Evolutionary conservation across 2,113 vertebrate species (phyloP).

Genomic region (Fulmarus glacialis): DNA sequence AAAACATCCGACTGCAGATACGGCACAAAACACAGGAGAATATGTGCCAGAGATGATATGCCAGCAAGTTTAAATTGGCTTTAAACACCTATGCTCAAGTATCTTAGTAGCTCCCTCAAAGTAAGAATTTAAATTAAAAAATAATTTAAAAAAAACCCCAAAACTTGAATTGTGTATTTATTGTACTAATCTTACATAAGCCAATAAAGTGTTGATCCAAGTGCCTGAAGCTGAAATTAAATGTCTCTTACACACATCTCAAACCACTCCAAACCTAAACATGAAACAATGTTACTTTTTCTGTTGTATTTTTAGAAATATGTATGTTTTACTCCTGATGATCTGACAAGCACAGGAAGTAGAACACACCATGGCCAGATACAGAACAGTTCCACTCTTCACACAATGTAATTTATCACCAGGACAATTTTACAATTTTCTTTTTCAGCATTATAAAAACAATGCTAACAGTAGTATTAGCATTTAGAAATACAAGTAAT

Average conservation of each 20-base stretch:
- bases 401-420: neutral
- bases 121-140: neutral
- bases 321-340: neutral
- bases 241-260: neutral
- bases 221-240: neutral
- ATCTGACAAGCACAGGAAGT: neutral
- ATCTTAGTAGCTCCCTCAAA: neutral
- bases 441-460: neutral
- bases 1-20: neutral
- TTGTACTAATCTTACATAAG: neutral
- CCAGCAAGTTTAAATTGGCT: neutral
- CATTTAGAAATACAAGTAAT: neutral
- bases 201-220: neutral
- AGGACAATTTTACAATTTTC: neutral
- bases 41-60: neutral
- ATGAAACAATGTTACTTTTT: neutral
- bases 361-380: neutral
- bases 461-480: neutral
- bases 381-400: neutral
- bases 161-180: neutral
- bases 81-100: neutral
- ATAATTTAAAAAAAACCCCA: accelerated
- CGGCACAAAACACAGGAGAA: neutral
- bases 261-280: neutral
- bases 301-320: neutral